Evolutionary conservation across 2,113 vertebrate species (phyloP), one percentile per base, ranked within the genome.

Genomic region (Eublepharis macularius): DNA sequence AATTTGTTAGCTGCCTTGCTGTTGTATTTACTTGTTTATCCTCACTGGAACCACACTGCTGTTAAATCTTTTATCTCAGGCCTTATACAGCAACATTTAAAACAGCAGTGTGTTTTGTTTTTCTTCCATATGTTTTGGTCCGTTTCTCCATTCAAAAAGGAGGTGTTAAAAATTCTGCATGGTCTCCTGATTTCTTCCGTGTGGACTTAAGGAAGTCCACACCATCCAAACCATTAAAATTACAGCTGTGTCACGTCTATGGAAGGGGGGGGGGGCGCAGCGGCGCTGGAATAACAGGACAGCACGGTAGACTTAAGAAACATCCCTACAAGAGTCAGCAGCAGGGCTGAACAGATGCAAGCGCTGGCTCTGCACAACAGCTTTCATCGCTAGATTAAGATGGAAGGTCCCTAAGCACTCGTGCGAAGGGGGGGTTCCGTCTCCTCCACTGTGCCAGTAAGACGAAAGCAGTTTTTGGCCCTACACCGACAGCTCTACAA

Each of bases 291-390:
- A 57, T 9, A 7, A 21, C 17, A 78, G 39, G 34, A 41, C 43
- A 72, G n/a, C 60, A n/a, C 45, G 19, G 60, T 21, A 32, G 14
- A 80, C 34, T 73, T 84, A 68, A 78, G 68, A 24, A 45, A 4
- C 39, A 4, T 4, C 83, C 72, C 29, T 79, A 24, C 0, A 4
- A 26, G 4, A 63, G 70, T 77, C 6, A n/a, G 75, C 39, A 3
- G 24, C 43, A 7, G 26, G 24, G 60, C 26, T 79, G 6, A 34
- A 43, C 39, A 1, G 2, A 14, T 32, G 13, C 34, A 10, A 51
- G 21, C 2, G 45, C 68, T 39, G 41, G 21, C 1, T 12, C 0
- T 41, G 4, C 0, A 12, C 0, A 0, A 70, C 60, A 21, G 17
- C 85, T 79, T 79, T 29, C 83, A 54, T 68, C 80, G n/a, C 74